Conservation (phyloP, 53 echinoderm and acorn worm species). For the Apostichopus leukothele region DNA sequence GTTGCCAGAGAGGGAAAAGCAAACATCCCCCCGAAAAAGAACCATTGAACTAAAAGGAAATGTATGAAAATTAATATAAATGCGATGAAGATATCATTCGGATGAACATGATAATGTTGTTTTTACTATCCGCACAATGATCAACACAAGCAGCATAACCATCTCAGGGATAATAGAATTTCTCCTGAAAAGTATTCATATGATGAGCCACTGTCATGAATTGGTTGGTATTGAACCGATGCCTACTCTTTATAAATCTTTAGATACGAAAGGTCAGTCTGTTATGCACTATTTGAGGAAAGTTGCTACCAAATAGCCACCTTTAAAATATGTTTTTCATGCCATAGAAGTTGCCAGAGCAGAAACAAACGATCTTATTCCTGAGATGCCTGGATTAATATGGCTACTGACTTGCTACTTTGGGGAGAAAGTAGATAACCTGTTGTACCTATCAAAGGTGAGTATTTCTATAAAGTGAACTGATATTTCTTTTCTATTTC, state of each 20-base stretch:
- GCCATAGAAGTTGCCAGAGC: not conserved
- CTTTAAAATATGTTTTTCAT: not conserved
- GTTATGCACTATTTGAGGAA: not conserved
- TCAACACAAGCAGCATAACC: not conserved
- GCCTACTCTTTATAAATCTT: not conserved
- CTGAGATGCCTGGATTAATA: not conserved
- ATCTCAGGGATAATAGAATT: not conserved
- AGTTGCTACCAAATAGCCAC: not conserved
- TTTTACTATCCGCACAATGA: not conserved
- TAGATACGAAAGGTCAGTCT: slow-evolving; percentile 1
- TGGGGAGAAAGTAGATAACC: not conserved
- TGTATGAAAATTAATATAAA: not conserved
- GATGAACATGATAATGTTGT: not conserved
- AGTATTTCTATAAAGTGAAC: too few species aligned
- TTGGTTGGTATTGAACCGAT: not conserved
- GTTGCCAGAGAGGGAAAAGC: not conserved
- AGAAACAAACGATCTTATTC: not conserved
- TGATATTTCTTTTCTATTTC: too few species aligned
- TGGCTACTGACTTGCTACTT: not conserved
- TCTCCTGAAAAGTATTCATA: not conserved
- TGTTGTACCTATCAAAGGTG: not conserved
- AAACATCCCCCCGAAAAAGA: not conserved
- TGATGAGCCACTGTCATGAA: slow-evolving; percentile 6
- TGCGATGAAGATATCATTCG: not conserved
- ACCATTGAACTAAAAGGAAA: not conserved